Evolutionary conservation across 2,888 invertebrate species (phyloP).

Genomic region (Agriotes lineatus): DNA sequence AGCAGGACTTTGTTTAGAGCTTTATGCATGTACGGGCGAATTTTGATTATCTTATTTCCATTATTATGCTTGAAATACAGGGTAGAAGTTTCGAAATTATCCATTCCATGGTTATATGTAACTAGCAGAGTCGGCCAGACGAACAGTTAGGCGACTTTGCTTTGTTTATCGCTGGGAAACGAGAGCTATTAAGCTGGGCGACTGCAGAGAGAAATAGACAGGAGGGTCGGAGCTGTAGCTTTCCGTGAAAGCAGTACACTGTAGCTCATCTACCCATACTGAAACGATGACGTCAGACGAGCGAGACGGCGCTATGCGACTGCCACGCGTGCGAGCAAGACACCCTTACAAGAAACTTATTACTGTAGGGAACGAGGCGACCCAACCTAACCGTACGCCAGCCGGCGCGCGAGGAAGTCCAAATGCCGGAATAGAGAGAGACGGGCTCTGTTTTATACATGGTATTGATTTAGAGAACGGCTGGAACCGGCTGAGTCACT

Average conservation of each 20-base stretch:
- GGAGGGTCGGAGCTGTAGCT: slow-evolving; percentile 67
- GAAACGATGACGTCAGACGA: slow-evolving; percentile 66
- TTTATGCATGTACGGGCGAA: slow-evolving; percentile 58
- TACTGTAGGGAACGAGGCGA: slow-evolving; percentile 64
- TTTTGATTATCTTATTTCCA: slow-evolving; percentile 68
- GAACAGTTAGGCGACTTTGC: slow-evolving; percentile 55
- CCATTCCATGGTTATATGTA: slow-evolving; percentile 68
- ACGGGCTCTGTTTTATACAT: slow-evolving; percentile 65
- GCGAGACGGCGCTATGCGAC: slow-evolving; percentile 50
- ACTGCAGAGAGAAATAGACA: slow-evolving; percentile 67
- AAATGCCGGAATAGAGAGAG: slow-evolving; percentile 68
- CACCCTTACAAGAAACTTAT: slow-evolving; percentile 61
- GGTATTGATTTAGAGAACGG: slow-evolving; percentile 64
- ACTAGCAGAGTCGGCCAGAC: slow-evolving; percentile 62
- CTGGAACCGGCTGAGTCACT: slow-evolving; percentile 67
- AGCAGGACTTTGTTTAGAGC: neutral
- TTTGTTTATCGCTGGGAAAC: slow-evolving; percentile 61
- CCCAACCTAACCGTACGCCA: slow-evolving; percentile 66
- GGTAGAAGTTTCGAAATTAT: slow-evolving; percentile 69
- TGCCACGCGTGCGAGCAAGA: slow-evolving; percentile 48
- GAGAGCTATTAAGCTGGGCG: slow-evolving; percentile 55
- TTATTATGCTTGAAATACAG: slow-evolving; percentile 68
- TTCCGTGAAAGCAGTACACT: slow-evolving; percentile 67
- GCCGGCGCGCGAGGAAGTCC: slow-evolving; percentile 63
- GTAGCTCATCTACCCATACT: slow-evolving; percentile 64